phyloP scores from a whole-genome alignment of 2,888 invertebrate genomes.

The Ophion ventricosus region DNA sequence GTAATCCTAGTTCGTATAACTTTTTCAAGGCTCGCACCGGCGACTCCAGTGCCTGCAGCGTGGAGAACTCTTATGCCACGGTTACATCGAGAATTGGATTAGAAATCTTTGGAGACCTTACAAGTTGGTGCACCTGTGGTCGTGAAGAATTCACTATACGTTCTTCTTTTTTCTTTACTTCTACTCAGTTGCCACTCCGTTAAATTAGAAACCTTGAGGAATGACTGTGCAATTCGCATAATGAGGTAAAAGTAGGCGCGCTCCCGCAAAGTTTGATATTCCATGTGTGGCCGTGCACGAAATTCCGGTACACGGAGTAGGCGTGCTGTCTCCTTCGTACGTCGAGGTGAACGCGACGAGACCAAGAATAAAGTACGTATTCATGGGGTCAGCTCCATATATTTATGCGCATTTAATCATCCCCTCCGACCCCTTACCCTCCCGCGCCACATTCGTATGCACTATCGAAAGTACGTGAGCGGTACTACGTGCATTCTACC shows the following conservation, averaged over 20 bases:
- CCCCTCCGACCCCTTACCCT: background rate
- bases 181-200: background rate
- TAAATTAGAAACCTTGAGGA: conserved; percentile 6
- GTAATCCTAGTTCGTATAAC: conserved; percentile 53
- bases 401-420: conserved; percentile 65
- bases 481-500: conserved; percentile 26
- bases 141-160: background rate
- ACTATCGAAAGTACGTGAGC: conserved; percentile 44
- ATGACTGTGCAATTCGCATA: conserved; percentile 30
- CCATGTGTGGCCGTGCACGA: conserved; percentile 2
- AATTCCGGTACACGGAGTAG: conserved; percentile 24
- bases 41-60: background rate
- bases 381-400: conserved; percentile 57
- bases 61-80: background rate
- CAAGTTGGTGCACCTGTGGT: background rate
- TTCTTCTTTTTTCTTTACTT: background rate
- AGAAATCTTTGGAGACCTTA: conserved; percentile 24
- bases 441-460: conserved; percentile 18
- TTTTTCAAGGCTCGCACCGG: conserved; percentile 26
- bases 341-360: background rate
- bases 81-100: conserved; percentile 33
- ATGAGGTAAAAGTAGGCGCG: conserved; percentile 30
- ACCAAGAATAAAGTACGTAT: conserved; percentile 53
- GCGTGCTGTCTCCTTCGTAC: conserved; percentile 25
- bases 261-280: conserved; percentile 14